phyloP scores from a whole-genome alignment of 2,797 vertebrate species.

The Eleutherodactylus coqui region DNA sequence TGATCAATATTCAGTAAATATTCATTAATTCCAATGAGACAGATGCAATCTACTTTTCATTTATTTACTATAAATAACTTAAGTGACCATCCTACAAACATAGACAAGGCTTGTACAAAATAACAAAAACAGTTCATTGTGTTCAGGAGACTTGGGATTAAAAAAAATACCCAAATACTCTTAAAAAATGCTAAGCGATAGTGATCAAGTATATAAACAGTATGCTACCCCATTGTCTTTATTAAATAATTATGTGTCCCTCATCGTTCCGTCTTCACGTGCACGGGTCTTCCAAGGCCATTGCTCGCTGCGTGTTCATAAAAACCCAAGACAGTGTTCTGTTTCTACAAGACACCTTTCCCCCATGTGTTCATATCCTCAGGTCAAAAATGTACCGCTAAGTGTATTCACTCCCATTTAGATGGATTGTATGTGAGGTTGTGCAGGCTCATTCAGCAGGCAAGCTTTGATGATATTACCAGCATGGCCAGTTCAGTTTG shows the following conservation, averaged over 20 bases:
- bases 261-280: background rate
- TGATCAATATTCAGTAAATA: no score
- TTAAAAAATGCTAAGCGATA: constrained; percentile 12
- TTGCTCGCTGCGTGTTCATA: background rate
- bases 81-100: constrained; percentile 50
- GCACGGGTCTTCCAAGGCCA: constrained; percentile 20
- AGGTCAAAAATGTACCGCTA: constrained; percentile 27
- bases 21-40: background rate
- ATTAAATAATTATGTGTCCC: constrained; percentile 30
- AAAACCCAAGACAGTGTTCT: background rate
- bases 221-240: constrained; percentile 39
- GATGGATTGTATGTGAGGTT: background rate
- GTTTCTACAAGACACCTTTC: background rate
- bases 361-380: constrained; percentile 5
- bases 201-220: constrained; percentile 49
- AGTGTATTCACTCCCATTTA: constrained; percentile 15
- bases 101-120: constrained; percentile 53
- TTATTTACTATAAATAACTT: constrained; percentile 59
- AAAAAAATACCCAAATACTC: constrained; percentile 28
- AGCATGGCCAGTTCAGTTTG: background rate
- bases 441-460: background rate
- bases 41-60: constrained; percentile 44
- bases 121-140: constrained; percentile 39
- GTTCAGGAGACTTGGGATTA: constrained; percentile 27
- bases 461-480: background rate